These are phyloP conservation scores for Ptychodera flava DNA, from an alignment of 35 echinoderm and acorn worm genomes.

Conservation along the genomic window DNA sequence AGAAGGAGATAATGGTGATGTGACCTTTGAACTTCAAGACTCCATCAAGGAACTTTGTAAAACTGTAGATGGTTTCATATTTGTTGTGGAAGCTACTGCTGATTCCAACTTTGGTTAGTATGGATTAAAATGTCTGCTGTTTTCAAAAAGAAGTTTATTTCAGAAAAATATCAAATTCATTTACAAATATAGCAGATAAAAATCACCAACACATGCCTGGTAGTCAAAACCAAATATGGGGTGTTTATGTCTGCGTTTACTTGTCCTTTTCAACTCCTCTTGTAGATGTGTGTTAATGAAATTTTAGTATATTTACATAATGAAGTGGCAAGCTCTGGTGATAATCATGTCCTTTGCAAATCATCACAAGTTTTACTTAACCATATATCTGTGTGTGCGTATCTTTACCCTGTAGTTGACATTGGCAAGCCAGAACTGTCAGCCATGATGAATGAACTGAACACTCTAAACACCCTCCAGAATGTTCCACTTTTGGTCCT, in stretches of 20 bases:
- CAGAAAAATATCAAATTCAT: neutral
- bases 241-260: constrained; percentile 19
- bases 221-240: neutral
- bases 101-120: neutral
- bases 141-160: neutral
- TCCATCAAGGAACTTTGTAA: constrained; percentile 56
- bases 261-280: constrained; percentile 8
- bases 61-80: constrained; percentile 73
- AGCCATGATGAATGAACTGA: constrained; percentile 62
- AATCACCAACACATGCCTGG: neutral
- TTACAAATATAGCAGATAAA: neutral
- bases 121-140: neutral
- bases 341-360: too few species aligned
- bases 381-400: too few species aligned
- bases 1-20: constrained; percentile 7
- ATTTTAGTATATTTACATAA: too few species aligned
- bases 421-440: constrained; percentile 57
- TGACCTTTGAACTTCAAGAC: constrained; percentile 48
- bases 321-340: too few species aligned
- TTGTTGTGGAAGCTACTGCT: constrained; percentile 61
- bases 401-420: constrained; percentile 36
- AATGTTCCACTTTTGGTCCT: constrained; percentile 57
- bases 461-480: constrained; percentile 33
- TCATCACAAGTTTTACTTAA: too few species aligned
- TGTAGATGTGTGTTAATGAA: too few species aligned